Evolutionary conservation across 2,797 vertebrate species (phyloP).

Genomic region (Micropoecilia bifurca): DNA sequence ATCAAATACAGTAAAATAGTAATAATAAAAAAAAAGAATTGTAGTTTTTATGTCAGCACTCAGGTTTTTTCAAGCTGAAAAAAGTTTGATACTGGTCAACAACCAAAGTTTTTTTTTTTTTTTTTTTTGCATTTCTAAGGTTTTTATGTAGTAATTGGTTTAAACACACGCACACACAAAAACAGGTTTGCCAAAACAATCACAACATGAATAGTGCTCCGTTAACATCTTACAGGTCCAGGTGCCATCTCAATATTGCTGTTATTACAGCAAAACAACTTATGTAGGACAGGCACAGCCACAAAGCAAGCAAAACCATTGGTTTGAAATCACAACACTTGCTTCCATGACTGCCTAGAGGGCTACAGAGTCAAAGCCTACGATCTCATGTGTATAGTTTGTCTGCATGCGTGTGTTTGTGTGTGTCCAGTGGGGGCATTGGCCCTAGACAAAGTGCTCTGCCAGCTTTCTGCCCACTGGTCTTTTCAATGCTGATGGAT

Average conservation of each 20-base stretch:
- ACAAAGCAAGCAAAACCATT: slow-evolving; percentile 33
- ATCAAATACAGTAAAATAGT: not conserved
- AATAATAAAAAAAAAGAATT: not conserved
- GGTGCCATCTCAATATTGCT: slow-evolving; percentile 5
- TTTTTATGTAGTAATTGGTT: not conserved
- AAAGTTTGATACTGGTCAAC: not conserved
- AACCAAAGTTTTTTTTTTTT: not conserved
- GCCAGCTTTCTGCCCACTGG: slow-evolving; percentile 79
- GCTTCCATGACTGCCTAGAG: slow-evolving; percentile 47
- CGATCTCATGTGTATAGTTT: slow-evolving; percentile 27
- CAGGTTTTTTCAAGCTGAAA: not conserved
- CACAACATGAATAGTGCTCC: not conserved
- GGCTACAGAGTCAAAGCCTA: slow-evolving; percentile 49
- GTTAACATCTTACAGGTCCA: not conserved
- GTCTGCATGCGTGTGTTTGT: slow-evolving; percentile 32
- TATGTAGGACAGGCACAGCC: slow-evolving; percentile 19
- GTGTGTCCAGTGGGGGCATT: slow-evolving; percentile 65
- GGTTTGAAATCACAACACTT: slow-evolving; percentile 47
- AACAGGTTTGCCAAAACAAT: not conserved
- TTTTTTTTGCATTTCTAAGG: not conserved
- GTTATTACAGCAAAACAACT: slow-evolving; percentile 15
- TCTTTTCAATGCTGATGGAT: slow-evolving; percentile 82
- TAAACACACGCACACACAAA: not conserved
- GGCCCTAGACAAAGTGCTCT: slow-evolving; percentile 76
- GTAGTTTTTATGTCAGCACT: too few species aligned